phyloP scores from a whole-genome alignment of 2,797 vertebrate genomes.

The Eupleurogrammus muticus region DNA sequence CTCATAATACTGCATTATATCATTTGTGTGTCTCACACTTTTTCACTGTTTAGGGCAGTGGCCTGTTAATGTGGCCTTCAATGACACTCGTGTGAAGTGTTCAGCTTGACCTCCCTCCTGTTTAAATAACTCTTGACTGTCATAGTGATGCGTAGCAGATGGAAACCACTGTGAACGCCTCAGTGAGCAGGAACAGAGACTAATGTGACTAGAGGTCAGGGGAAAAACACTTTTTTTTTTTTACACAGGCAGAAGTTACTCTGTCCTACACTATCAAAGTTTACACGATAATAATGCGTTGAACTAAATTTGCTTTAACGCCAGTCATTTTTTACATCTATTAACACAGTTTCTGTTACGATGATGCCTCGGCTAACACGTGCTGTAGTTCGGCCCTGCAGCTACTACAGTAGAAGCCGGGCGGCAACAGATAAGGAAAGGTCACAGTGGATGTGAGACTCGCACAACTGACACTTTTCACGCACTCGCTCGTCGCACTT shows the following conservation, averaged over 20 bases:
- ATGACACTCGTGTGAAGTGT: conserved; percentile 54
- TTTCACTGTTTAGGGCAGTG: conserved; percentile 8
- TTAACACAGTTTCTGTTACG: too few relatives aligned
- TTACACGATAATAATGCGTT: too few relatives aligned
- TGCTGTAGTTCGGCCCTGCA: too few relatives aligned
- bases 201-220: conserved; percentile 17
- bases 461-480: too few relatives aligned
- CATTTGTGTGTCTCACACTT: neutral
- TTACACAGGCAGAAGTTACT: neutral
- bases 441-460: too few relatives aligned
- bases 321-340: too few relatives aligned
- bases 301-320: too few relatives aligned
- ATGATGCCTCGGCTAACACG: too few relatives aligned
- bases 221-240: neutral
- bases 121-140: conserved; percentile 49
- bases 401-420: too few relatives aligned
- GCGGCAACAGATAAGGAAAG: too few relatives aligned
- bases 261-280: neutral
- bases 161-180: conserved; percentile 19
- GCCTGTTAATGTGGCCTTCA: conserved; percentile 42
- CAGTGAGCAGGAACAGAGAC: conserved; percentile 8
- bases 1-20: too few relatives aligned
- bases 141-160: conserved; percentile 51
- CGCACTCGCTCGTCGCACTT: too few relatives aligned
- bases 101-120: conserved; percentile 51